phyloP scores from a whole-genome alignment of 2,888 invertebrate genomes.

The Heliconius ethilla region DNA sequence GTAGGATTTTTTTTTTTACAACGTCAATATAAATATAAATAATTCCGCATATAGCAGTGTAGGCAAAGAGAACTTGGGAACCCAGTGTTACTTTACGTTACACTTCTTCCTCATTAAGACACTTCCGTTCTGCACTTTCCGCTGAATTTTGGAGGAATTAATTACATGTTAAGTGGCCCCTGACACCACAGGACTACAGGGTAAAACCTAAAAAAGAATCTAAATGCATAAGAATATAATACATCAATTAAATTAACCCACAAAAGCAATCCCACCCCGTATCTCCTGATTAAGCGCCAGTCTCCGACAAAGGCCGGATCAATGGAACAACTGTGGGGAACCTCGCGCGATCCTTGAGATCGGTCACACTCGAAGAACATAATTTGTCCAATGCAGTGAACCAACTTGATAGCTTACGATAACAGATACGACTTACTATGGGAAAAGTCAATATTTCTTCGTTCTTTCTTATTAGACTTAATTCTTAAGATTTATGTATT shows the following conservation, averaged over 20 bases:
- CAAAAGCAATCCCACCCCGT: conserved; percentile 27
- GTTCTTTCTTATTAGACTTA: background rate
- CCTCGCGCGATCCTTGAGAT: conserved; percentile 45
- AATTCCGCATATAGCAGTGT: background rate
- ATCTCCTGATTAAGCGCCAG: conserved; percentile 37
- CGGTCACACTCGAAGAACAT: conserved; percentile 43
- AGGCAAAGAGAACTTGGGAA: background rate
- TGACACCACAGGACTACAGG: too few relatives aligned
- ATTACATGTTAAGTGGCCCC: background rate
- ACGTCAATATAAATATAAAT: too few relatives aligned
- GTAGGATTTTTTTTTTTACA: background rate
- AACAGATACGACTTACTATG: conserved; percentile 32
- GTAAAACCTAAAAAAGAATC: background rate
- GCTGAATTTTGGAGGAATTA: background rate
- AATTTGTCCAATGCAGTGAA: conserved; percentile 45
- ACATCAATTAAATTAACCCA: conserved; percentile 24
- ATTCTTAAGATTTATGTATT: background rate
- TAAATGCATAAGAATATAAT: conserved; percentile 7
- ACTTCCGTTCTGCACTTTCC: too few relatives aligned
- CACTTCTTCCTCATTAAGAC: too few relatives aligned
- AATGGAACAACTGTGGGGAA: conserved; percentile 46
- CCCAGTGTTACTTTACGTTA: background rate
- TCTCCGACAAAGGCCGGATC: conserved; percentile 39
- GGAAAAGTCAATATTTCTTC: conserved; percentile 4
- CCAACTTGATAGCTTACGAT: conserved; percentile 29